phyloP scores from a whole-genome alignment of 2,113 vertebrate genomes.

The Elanoides forficatus region DNA sequence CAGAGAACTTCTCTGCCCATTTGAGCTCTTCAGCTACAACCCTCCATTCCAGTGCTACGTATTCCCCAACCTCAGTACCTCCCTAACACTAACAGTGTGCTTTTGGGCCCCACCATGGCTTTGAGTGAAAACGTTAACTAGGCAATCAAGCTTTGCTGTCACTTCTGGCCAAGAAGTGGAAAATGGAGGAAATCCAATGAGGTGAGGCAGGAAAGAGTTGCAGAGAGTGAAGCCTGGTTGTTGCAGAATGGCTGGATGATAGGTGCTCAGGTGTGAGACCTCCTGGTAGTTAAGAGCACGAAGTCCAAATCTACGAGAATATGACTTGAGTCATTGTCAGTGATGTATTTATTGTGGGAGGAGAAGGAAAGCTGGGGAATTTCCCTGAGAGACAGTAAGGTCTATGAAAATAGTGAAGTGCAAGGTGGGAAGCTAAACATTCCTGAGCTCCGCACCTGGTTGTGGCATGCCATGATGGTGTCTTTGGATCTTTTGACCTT shows the following conservation, averaged over 20 bases:
- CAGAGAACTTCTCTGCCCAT: not conserved
- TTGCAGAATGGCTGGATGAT: not conserved
- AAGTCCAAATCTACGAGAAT: not conserved
- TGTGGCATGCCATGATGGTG: accelerated
- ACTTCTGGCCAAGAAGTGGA: not conserved
- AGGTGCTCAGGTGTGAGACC: not conserved
- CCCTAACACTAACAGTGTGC: accelerated
- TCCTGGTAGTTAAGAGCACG: not conserved
- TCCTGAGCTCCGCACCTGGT: not conserved
- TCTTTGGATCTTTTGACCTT: not conserved
- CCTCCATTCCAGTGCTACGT: accelerated
- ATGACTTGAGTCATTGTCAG: not conserved
- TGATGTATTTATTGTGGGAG: not conserved
- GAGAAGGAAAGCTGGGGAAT: not conserved
- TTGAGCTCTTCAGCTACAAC: not conserved
- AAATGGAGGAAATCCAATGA: not conserved
- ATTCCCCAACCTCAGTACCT: not conserved
- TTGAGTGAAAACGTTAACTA: not conserved
- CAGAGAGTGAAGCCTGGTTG: not conserved
- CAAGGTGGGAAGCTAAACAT: not conserved
- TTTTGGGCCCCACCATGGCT: not conserved
- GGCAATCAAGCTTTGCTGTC: not conserved
- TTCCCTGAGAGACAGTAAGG: not conserved
- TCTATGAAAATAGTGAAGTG: not conserved
- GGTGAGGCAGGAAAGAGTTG: not conserved